Base-by-base conservation (phyloP, 2,797 vertebrate species). In the Falco cherrug region DNA sequence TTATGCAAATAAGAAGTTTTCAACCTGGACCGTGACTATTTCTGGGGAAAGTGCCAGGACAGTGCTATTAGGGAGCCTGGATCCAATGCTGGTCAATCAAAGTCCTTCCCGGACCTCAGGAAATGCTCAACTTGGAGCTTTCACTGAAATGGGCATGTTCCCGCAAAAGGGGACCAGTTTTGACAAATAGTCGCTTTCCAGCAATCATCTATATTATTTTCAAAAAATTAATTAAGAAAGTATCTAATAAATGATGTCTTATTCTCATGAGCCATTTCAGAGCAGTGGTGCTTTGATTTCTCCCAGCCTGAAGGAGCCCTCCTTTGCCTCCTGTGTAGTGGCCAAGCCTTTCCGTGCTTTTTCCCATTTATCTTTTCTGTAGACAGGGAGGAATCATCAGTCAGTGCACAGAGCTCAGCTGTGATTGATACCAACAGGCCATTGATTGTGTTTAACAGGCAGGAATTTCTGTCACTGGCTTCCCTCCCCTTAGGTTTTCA, bases 141-240 rank as follows among this genome's bases (percentile, higher is more conserved):
- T 50, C 81, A 5, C 73, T 28, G 35, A 5, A 65, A 11, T 3
- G 5, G 37, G 51, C 31, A 12, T 28, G 24, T 92, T 96, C 93
- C 90, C 16, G 5, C 91, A 83, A 53, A 51, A 88, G 28, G 54
- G 37, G 13, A 18, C 35, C 4, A 0, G 0, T 25, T 64, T 48
- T 95, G 94, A 90, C 86, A 95, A 84, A 96, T 84, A 5, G 14
- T 4, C 63, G 43, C 84, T 91, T 95, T 88, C 90, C 95, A 94
- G 90, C 63, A 87, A 35, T 50, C 90, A 86, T 47, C 83, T 54
- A 6, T n/a, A 41, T 50, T 89, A 31, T 88, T 80, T 77, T 68
- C 10, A 56, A 60, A 47, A 64, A 95, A 90, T 75, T 89, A 85
- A 95, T 95, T 95, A 92, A 76, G 81, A 11, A 77, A 91, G 64